phyloP scores from a whole-genome alignment of 2,888 invertebrate genomes.

The Cyaniris semiargus region DNA sequence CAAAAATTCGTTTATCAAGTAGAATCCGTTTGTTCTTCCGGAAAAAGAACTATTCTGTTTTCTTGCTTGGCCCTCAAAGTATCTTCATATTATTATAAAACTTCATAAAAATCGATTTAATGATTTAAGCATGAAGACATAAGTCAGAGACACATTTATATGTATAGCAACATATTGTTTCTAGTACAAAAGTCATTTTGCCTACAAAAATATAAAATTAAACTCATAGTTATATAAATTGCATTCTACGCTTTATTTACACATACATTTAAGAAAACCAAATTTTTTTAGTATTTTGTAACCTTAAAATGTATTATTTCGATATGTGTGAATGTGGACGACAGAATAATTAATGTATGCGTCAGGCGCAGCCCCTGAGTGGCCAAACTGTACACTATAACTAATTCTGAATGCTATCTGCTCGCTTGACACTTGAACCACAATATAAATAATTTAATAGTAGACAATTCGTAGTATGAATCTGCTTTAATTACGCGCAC shows the following conservation, averaged over 20 bases:
- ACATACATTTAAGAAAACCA: neutral
- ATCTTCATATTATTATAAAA: too few relatives aligned
- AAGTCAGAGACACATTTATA: too few relatives aligned
- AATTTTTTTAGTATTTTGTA: neutral
- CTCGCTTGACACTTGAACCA: slow-evolving; percentile 14
- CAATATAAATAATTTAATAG: neutral
- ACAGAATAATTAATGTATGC: slow-evolving; percentile 37
- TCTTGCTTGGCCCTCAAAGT: too few relatives aligned
- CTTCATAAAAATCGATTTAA: too few relatives aligned
- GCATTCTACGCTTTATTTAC: neutral
- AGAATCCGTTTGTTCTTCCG: too few relatives aligned
- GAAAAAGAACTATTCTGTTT: too few relatives aligned
- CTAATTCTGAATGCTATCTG: slow-evolving; percentile 33
- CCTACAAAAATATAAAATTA: too few relatives aligned
- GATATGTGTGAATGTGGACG: slow-evolving; percentile 30
- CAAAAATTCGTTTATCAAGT: too few relatives aligned
- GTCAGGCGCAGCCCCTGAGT: slow-evolving; percentile 31
- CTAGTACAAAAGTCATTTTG: too few relatives aligned
- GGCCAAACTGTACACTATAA: slow-evolving; percentile 21
- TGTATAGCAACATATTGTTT: too few relatives aligned
- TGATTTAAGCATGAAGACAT: too few relatives aligned
- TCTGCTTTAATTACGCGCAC: neutral
- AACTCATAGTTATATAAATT: too few relatives aligned
- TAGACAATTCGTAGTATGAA: neutral
- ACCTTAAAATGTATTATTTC: neutral